Percentiles rank a stretch among this genome's conserved stretches.
These are phyloP conservation scores for Calidris pugnax DNA, from an alignment of 2,113 vertebrate genomes.

Conservation along the genomic window DNA sequence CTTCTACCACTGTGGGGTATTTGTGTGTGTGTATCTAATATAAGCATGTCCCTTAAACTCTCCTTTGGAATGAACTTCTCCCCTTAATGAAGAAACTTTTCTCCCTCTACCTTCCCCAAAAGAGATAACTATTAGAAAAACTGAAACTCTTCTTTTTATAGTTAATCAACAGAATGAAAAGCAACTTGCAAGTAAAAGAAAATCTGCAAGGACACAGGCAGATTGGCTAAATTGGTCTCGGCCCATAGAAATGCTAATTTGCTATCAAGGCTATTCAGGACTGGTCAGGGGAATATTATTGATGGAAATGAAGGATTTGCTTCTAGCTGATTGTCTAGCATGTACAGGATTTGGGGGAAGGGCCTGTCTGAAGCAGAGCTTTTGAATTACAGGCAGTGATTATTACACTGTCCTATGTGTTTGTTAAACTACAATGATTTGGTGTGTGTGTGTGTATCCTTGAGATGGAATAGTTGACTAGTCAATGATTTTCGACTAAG, in stretches of 20 bases:
- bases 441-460: neutral
- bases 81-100: neutral
- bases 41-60: neutral
- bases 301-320: conserved; percentile 58
- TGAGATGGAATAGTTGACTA: neutral
- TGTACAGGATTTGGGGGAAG: conserved; percentile 51
- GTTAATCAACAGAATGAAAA: neutral
- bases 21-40: neutral
- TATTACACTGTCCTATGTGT: neutral
- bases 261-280: conserved; percentile 50
- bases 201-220: neutral
- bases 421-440: neutral
- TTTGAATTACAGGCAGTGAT: neutral
- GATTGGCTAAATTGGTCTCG: neutral
- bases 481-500: neutral
- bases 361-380: conserved; percentile 22
- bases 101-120: neutral
- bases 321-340: conserved; percentile 15
- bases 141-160: neutral
- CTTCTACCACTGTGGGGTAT: neutral
- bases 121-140: neutral
- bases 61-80: neutral
- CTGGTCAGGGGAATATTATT: conserved; percentile 60
- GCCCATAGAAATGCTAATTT: conserved; percentile 48
- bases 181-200: neutral